Evolutionary conservation across 2,113 vertebrate species (phyloP).

Genomic region (Gymnocephalus cernua): DNA sequence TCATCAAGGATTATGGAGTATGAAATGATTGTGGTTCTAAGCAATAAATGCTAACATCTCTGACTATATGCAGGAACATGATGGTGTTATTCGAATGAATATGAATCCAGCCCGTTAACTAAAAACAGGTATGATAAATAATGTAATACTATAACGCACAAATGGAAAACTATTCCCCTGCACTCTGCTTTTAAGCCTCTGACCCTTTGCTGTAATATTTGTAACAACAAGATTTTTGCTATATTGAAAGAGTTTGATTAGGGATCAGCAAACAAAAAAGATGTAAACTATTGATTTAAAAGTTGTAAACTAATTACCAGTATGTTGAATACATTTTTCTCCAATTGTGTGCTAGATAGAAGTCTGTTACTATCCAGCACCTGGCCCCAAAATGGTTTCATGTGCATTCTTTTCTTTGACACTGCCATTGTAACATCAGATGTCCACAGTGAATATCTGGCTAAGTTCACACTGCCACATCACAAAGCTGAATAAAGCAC

Average conservation of each 20-base stretch:
- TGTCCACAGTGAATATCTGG: constrained; percentile 46
- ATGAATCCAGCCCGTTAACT: not conserved
- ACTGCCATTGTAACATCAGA: constrained; percentile 49
- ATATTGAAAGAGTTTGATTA: not conserved
- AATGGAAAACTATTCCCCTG: not conserved
- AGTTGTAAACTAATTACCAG: not conserved
- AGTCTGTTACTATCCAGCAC: constrained; percentile 13
- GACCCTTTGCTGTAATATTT: not conserved
- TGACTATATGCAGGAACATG: not conserved
- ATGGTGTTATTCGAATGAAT: not conserved
- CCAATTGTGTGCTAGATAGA: not conserved
- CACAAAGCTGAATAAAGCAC: constrained; percentile 63
- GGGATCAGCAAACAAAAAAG: not conserved
- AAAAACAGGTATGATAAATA: not conserved
- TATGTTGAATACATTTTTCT: constrained; percentile 8
- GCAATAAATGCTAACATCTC: not conserved
- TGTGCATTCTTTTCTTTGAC: constrained; percentile 32
- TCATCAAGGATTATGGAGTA: not conserved
- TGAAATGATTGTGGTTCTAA: not conserved
- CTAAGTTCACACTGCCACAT: constrained; percentile 60
- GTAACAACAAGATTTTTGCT: not conserved
- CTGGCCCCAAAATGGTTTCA: constrained; percentile 16
- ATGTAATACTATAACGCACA: not conserved
- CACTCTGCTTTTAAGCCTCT: not conserved
- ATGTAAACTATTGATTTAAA: not conserved